Evolutionary conservation across 1,140 invertebrate genomes (phyloP).

Genomic region (Potamilus streckersoni): DNA sequence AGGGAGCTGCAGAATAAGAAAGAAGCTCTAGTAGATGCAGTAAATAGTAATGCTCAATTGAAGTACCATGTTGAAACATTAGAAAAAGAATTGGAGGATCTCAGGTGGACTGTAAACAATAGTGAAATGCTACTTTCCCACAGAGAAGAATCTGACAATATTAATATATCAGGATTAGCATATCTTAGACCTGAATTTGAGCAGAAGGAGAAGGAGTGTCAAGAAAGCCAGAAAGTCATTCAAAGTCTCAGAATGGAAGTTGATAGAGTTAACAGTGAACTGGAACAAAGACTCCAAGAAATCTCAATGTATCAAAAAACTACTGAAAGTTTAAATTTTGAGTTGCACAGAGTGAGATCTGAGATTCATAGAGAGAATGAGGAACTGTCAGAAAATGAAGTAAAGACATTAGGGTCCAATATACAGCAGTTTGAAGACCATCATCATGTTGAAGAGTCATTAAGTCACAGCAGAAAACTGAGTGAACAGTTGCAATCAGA

Average conservation of each 20-base stretch:
- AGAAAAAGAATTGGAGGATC: slow-evolving; percentile 9
- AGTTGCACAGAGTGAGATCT: not conserved
- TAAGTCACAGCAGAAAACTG: no score
- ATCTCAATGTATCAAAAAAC: no score
- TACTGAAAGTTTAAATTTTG: not conserved
- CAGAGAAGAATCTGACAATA: no score
- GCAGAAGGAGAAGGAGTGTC: not conserved
- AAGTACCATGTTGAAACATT: not conserved
- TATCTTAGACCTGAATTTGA: no score
- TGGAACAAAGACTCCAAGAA: no score
- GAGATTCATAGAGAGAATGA: not conserved
- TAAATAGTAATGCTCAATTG: slow-evolving; percentile 3
- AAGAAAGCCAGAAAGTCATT: not conserved
- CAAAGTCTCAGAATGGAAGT: not conserved
- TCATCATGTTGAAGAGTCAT: no score
- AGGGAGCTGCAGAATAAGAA: no score
- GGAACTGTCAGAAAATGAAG: not conserved
- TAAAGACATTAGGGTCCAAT: not conserved
- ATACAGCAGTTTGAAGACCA: slow-evolving; percentile 6
- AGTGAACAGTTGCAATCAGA: no score
- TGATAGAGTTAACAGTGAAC: not conserved
- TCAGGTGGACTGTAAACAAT: not conserved
- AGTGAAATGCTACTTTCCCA: no score
- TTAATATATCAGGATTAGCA: no score
- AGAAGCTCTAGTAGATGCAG: not conserved